Base-by-base conservation (phyloP, 1,140 invertebrate genomes). In the Bicyclus anynana region DNA sequence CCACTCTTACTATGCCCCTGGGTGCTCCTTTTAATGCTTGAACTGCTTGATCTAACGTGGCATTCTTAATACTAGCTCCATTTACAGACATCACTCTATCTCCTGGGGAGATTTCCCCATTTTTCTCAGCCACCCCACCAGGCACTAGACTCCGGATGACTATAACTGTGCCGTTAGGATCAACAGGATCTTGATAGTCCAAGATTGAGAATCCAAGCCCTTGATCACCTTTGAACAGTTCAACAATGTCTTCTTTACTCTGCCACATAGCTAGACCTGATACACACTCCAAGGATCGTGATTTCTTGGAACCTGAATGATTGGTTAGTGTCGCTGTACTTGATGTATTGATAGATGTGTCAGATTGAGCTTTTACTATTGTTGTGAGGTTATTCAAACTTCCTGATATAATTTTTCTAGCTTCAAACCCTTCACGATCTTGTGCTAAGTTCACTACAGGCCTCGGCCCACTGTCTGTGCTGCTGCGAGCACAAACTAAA, bases 181-280 rank as follows among this genome's bases (percentile, higher is more conserved):
- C 96, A 64, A 96, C 89, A 0, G 96, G 96, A 87, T 97, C 96
- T 90, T 96, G 92, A 84, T 99, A 99, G 87, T 99, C 97, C 33
- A 98, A 90, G 62, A 99, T 97, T 60, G 96, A 97, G 88, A 99
- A 99, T 42, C 97, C 97, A 12, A 99, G 91, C 3, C 97, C 97
- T 59, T 95, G 91, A 67, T 97, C 96, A 40, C 94, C 95, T 90
- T 99, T 99, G 12, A 92, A 87, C 26, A 99, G 90, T 75, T 97
- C 93, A 49, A 99, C 94, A 67, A 95, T 92, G 60, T 97, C 95
- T 33, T 97, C 93, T 70, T 97, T 94, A 69, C 93, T 94, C 72
- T 93, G 94, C 97, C 97, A 99, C 92, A 98, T 95, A 12, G 97
- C 97, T 52, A 98, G 81, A 2, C 96, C 95, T 18, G 95, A 95